These are phyloP conservation scores for Thunnus albacares DNA, from an alignment of 2,797 vertebrate genomes.

Conservation along the genomic window DNA sequence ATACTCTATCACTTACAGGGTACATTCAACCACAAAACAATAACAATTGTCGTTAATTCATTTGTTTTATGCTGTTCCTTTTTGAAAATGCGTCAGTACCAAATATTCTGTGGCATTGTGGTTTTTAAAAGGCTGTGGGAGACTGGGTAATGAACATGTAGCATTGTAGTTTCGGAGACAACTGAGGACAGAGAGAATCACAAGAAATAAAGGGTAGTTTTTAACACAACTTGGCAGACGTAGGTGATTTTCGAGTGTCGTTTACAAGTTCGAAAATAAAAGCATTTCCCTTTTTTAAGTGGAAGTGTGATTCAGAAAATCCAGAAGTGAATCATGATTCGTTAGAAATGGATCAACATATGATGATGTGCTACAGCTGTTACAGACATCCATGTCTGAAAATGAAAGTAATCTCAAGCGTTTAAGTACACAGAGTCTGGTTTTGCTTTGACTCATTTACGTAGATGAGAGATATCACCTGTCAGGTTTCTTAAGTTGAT, in stretches of 20 bases:
- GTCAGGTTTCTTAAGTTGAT: not conserved
- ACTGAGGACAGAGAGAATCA: not conserved
- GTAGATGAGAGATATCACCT: not conserved
- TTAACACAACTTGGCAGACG: not conserved
- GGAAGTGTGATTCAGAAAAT: constrained; percentile 31
- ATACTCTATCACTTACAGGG: not conserved
- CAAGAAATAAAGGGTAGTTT: not conserved
- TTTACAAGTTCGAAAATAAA: not conserved
- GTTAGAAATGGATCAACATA: constrained; percentile 7
- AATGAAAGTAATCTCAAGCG: not conserved
- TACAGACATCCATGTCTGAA: not conserved
- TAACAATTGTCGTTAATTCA: not conserved
- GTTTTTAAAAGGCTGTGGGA: constrained; percentile 44
- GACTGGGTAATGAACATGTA: constrained; percentile 4
- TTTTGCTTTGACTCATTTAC: not conserved
- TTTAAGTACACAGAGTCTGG: not conserved
- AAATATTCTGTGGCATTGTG: constrained; percentile 8
- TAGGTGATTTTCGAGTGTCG: not conserved
- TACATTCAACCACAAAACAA: not conserved
- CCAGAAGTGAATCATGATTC: constrained; percentile 40
- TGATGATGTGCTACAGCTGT: not conserved
- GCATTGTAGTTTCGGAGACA: not conserved
- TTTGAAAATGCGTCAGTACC: constrained; percentile 13
- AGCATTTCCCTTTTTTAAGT: not conserved
- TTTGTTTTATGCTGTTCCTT: constrained; percentile 26